Base-by-base conservation (phyloP, 2,113 vertebrate genomes). In the Anser cygnoides region DNA sequence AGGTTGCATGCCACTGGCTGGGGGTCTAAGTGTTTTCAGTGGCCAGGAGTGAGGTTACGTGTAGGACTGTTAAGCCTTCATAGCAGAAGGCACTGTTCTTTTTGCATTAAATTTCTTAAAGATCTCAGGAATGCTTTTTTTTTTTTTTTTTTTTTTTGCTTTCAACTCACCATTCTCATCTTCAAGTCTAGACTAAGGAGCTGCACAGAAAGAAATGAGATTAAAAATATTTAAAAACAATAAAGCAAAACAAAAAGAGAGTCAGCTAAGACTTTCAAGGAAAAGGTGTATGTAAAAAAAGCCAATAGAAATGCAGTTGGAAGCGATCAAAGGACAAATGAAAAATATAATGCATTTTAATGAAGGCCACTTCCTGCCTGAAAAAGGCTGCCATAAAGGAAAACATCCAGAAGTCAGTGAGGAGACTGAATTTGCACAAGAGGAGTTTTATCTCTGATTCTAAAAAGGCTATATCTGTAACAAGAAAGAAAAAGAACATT, bases 401-500 rank as follows among this genome's bases (percentile, higher is more conserved):
- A 78, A 90, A 33, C 13, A 78, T 78, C 46, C 66, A 91, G 86
- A 74, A 95, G 73, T 33, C 6, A 4, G 46, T 67, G 59, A 91
- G 39, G 55, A 68, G 31, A 86, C 57, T 90, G 41, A 87, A 82
- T 82, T 94, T 0, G 9, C 81, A n/a, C 35, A 73, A 84, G 39
- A 52, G n/a, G 43, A 80, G 46, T 31, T 93, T 87, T 83, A 75
- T 85, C 67, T 37, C 13, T 66, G 65, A 37, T 46, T 87, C 61
- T 89, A 57, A 85, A 91, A 90, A 66, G n/a, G 28, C 85, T 89
- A 79, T 75, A 17, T 74, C 80, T 80, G 12, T 90, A 85, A 85
- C 76, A 50, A 91, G 78, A 91, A 92, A 92, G 67, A 82, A 92
- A 94, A 93, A 79, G 59, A 84, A 21, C 55, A 93, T 91, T 87